Base-by-base conservation (phyloP, 2,113 vertebrate genomes). In the Ovis canadensis region DNA sequence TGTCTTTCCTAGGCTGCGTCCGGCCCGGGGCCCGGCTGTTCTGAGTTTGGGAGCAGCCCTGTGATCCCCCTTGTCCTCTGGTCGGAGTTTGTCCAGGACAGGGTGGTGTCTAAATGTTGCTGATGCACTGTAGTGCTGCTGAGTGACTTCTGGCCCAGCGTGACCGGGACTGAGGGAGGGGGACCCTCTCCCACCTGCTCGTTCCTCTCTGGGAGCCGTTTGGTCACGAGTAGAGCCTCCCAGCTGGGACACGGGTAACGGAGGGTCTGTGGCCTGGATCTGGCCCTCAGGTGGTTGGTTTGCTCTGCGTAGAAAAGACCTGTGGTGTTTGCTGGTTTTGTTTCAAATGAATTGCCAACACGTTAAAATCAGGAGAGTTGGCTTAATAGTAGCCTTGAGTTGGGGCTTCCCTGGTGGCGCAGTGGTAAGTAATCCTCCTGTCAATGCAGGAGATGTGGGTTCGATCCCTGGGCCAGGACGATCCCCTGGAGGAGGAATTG, bases 61-160 rank as follows among this genome's bases (percentile, higher is more conserved):
- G 3, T 0, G 4, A 1, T 6, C 21, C 40, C 40, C 83, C 33
- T 3, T 3, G 21, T 62, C 19, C 7, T 36, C 21, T 2, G 2
- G 6, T 43, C 6, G 3, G 81, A 54, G 36, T 83, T 52, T 57
- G 33, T 86, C 29, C 11, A 23, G 16, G 33, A 77, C 33, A 17
- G 88, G 71, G 27, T 7, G 31, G 59, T 74, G 4, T 43, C 0
- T 4, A n/a, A 16, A 33, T 11, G 16, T 15, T 43, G 7, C 15
- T n/a, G 67, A 33, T 4, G 12, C 1, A 3, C 19, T 1, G 2
- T 31, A 0, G 33, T 17, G 40, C 77, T 40, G 0, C 50, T 29
- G 84, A 43, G 55, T 60, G 57, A 31, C 50, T 15, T 15, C 12
- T 1, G 2, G 0, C 78, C 74, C 4, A n/a, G 1, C 0, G 1